phyloP scores from a whole-genome alignment of 2,113 vertebrate genomes.

The Fulmarus glacialis region DNA sequence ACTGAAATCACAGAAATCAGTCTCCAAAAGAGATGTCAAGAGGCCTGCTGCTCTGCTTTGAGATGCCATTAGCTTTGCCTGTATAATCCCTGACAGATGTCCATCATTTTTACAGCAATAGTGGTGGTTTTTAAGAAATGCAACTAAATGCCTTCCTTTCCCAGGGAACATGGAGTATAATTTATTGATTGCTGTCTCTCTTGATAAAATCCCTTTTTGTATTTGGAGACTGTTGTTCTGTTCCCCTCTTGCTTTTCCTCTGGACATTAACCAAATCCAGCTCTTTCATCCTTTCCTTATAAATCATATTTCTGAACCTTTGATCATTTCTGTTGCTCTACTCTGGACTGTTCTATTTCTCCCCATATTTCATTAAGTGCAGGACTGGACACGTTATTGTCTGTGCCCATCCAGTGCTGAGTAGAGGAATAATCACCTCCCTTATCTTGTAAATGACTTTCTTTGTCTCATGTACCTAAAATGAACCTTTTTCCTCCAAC shows the following conservation, averaged over 20 bases:
- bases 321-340: not conserved
- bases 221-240: not conserved
- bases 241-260: not conserved
- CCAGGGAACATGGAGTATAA: not conserved
- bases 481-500: not conserved
- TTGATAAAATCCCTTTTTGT: not conserved
- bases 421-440: not conserved
- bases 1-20: not conserved
- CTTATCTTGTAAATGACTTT: not conserved
- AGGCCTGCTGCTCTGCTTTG: not conserved
- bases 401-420: not conserved
- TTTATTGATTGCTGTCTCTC: not conserved
- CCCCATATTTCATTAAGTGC: accelerated
- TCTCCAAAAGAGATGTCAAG: not conserved
- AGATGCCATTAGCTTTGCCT: not conserved
- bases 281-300: not conserved
- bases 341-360: not conserved
- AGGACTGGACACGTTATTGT: not conserved
- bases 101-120: not conserved
- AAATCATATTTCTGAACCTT: not conserved
- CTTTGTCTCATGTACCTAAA: not conserved
- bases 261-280: not conserved
- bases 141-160: not conserved
- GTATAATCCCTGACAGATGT: not conserved
- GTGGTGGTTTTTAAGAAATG: not conserved